Base-by-base conservation (phyloP, 1,140 invertebrate species). In the Formica selysi region DNA sequence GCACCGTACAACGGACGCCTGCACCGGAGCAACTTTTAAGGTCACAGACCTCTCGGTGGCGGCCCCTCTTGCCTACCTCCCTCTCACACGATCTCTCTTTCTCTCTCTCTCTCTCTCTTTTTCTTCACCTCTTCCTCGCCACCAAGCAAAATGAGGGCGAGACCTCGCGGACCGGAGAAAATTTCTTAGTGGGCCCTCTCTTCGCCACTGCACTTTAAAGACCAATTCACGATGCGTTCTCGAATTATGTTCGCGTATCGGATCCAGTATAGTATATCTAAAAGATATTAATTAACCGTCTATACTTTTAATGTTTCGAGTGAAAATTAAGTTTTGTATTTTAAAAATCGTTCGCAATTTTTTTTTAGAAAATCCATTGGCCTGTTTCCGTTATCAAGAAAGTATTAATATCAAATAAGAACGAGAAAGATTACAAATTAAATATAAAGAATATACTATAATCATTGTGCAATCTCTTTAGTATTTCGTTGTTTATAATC, bases 141-240 rank as follows among this genome's bases (percentile, higher is more conserved):
- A 61, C 36, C 68, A n/a, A 62, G 65, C 86, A 86, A 90, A 90
- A 90, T 85, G 89, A 90, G 89, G 89, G 78, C 89, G 89, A 90
- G 88, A 90, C 85, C 76, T 87, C 88, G 88, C 65, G 57, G 71
- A 76, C 86, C 76, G 57, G 76, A 88, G 89, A 88, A 78, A 81
- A 90, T 68, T 67, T 64, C 76, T 67, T 68, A 48, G 3, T 13
- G 38, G 19, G 54, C 22, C 79, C 54, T 61, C 38, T 73, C 68
- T 5, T 71, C 54, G 65, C 54, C n/a, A 38, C 36, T 59, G 36
- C 38, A 44, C 78, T 32, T 44, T 26, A 36, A 59, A 59, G 38
- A 83, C 38, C 79, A 11, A 83, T 62, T 83, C 68, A 54, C 54
- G 79, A 73, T 44, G 67, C 67, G 19, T 41, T 10, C 26, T 61